These are phyloP conservation scores for Spondyliosoma cantharus DNA, from an alignment of 2,797 vertebrate genomes.

Conservation along the genomic window DNA sequence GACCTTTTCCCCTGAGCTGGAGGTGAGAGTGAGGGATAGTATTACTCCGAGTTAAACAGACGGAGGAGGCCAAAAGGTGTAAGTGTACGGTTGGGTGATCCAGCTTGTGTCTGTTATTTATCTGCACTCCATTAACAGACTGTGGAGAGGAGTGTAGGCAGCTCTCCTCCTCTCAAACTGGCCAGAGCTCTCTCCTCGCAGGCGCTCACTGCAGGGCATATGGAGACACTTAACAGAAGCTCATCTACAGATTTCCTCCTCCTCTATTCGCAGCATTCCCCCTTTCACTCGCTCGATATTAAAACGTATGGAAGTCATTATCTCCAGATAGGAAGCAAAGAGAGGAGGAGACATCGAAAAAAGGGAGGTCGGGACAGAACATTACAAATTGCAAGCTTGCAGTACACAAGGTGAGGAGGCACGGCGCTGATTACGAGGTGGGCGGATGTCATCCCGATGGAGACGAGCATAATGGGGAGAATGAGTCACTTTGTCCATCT, in stretches of 20 bases:
- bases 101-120: constrained; percentile 61
- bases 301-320: constrained; percentile 82
- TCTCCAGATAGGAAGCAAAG: constrained; percentile 57
- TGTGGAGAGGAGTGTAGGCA: constrained; percentile 59
- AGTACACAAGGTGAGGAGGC: constrained; percentile 52
- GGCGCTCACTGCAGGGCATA: constrained; percentile 73
- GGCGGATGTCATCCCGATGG: constrained; percentile 38
- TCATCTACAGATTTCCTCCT: constrained; percentile 83
- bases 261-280: constrained; percentile 67
- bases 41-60: constrained; percentile 59
- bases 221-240: constrained; percentile 86
- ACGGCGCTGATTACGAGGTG: constrained; percentile 44
- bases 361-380: constrained; percentile 38
- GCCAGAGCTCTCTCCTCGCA: constrained; percentile 56
- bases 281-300: constrained; percentile 72
- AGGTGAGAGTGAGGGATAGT: constrained; percentile 53
- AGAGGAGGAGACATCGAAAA: constrained; percentile 40
- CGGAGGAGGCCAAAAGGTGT: constrained; percentile 53
- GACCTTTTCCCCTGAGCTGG: not conserved
- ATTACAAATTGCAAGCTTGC: constrained; percentile 64
- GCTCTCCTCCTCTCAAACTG: constrained; percentile 38
- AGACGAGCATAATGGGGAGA: constrained; percentile 41
- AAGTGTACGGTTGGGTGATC: constrained; percentile 61
- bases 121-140: constrained; percentile 65
- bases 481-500: constrained; percentile 53